Base-by-base conservation (phyloP, 2,113 vertebrate species). In the Elaphurus davidianus region DNA sequence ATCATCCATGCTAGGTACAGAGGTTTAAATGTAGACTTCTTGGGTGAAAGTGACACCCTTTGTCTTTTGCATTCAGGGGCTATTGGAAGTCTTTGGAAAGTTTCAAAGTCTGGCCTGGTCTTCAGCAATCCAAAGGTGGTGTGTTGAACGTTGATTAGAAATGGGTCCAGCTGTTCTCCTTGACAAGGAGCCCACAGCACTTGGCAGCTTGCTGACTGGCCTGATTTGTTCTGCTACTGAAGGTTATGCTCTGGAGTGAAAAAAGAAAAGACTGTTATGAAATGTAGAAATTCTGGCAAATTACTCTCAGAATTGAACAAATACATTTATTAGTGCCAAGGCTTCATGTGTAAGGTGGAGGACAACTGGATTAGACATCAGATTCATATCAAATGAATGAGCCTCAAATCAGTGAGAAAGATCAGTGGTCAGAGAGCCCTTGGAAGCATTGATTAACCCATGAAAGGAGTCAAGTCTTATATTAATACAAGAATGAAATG, bases 1-100 rank as follows among this genome's bases (percentile, higher is more conserved):
- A 99, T 99, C 99, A 98, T 99, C 99, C 99, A 99, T 99, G 93
- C 89, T 99, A 94, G 81, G 92, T 0, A 0, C 36, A 93, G 94
- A 36, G 3, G 43, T 92, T 95, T 95, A 90, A 94, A 57, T 9
- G 45, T 30, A 52, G 92, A 5, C 27, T 97, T 21, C 23, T 28
- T 94, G 23, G 71, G 60, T 89, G 83, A 79, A 94, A 0, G 27
- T 93, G 92, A 98, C 90, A 97, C 62, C 3, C 19, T 84, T 54
- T 36, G 33, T 71, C 43, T 64, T 98, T 96, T 45, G 47, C 60
- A 60, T 78, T 93, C 55, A 33, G 45, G 92, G 59, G 93, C 96
- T 98, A 25, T 88, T 40, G 17, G 89, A 95, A 92, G 45, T 98
- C 98, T 98, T 92, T 59, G 79, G 96, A 96, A 95, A 62, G 13